Conservation (phyloP, 2,113 vertebrate species). For the Dendrocopos noguchii region DNA sequence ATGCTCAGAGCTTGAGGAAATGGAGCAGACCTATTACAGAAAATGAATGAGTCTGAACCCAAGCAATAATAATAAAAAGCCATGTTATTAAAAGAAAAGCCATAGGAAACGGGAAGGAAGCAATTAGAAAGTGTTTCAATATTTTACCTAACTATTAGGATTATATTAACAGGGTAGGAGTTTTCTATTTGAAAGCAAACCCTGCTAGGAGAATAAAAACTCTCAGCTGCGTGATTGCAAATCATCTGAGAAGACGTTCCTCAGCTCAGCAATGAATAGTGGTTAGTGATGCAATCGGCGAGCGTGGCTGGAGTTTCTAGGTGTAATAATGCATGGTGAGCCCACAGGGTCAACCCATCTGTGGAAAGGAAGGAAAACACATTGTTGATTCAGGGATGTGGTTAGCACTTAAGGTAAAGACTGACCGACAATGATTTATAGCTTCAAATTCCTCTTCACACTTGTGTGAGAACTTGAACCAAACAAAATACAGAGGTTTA, state of each 20-base stretch:
- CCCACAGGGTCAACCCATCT: slow-evolving; percentile 45
- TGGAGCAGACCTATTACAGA: slow-evolving; percentile 53
- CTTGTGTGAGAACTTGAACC: slow-evolving; percentile 63
- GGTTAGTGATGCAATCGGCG: slow-evolving; percentile 51
- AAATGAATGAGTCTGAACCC: slow-evolving; percentile 61
- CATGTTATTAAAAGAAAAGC: slow-evolving; percentile 58
- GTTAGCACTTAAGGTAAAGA: slow-evolving; percentile 71
- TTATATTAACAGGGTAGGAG: slow-evolving; percentile 43
- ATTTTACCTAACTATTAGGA: slow-evolving; percentile 50
- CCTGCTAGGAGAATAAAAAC: slow-evolving; percentile 7
- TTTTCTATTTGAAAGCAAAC: slow-evolving; percentile 17
- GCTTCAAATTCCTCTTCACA: slow-evolving; percentile 71
- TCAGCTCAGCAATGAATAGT: not conserved
- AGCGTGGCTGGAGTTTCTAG: slow-evolving; percentile 27
- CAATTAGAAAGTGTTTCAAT: slow-evolving; percentile 65
- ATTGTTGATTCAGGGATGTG: slow-evolving; percentile 73
- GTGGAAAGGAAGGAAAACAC: slow-evolving; percentile 65
- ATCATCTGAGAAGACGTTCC: slow-evolving; percentile 26
- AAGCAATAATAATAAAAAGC: slow-evolving; percentile 49
- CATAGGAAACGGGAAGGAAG: slow-evolving; percentile 70
- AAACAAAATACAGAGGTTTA: slow-evolving; percentile 69
- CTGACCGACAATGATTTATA: slow-evolving; percentile 62
- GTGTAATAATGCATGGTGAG: slow-evolving; percentile 50
- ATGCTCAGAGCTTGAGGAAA: slow-evolving; percentile 44
- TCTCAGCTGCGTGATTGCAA: slow-evolving; percentile 13